phyloP scores from a whole-genome alignment of 1,140 invertebrate genomes.

The Drosophila lacteicornis region DNA sequence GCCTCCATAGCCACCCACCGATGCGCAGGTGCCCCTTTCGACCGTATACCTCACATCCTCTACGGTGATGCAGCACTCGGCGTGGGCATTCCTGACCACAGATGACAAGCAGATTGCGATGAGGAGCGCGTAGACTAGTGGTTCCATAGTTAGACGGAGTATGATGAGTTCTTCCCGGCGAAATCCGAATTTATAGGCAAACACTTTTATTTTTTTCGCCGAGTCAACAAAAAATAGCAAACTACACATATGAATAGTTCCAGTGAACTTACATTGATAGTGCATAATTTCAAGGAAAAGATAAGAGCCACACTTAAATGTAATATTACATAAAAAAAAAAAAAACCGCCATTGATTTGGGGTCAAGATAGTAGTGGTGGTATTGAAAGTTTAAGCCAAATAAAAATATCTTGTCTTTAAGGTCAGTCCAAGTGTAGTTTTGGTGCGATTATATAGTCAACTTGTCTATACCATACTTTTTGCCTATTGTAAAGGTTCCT shows the following conservation, averaged over 20 bases:
- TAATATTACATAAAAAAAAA: background rate
- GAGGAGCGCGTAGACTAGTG: background rate
- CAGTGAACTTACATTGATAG: background rate
- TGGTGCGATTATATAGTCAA: no score
- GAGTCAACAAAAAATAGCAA: background rate
- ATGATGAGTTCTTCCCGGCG: no score
- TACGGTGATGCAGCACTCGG: conserved; percentile 4
- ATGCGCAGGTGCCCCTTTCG: background rate
- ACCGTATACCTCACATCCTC: background rate
- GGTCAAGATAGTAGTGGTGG: no score
- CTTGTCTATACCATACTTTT: no score
- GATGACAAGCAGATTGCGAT: background rate
- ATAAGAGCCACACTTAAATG: background rate
- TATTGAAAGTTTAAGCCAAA: no score
- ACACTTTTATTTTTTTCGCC: background rate
- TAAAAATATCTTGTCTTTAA: no score
- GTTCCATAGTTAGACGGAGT: background rate
- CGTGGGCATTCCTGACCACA: background rate
- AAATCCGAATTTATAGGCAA: conserved; percentile 1
- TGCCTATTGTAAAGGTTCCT: no score
- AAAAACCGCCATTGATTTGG: no score
- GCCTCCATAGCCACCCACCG: background rate
- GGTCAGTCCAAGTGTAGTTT: no score
- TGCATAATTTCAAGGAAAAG: background rate
- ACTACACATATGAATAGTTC: background rate